phyloP scores from a whole-genome alignment of 23 tunicate species.

The Botrylloides violaceus region DNA sequence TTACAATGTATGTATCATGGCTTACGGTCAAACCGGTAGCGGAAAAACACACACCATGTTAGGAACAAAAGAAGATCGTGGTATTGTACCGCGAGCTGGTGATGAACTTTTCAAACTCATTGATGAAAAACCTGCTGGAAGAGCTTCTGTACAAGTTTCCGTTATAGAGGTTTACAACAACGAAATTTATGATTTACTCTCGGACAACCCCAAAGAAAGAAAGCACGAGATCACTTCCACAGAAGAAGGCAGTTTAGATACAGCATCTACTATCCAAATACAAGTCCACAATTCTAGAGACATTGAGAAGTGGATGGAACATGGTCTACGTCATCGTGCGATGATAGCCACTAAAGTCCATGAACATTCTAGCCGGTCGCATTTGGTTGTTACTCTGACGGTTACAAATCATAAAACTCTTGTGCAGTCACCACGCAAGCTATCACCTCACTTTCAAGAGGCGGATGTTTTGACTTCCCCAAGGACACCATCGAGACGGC shows the following conservation, averaged over 20 bases:
- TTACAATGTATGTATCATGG: constrained; percentile 62
- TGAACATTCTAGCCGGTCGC: constrained; percentile 75
- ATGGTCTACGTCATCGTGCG: constrained; percentile 55
- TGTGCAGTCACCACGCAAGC: constrained; percentile 8
- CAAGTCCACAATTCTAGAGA: constrained; percentile 37
- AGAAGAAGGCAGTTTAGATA: constrained; percentile 40
- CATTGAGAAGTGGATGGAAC: constrained; percentile 30
- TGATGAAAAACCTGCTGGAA: constrained; percentile 8
- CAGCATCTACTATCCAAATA: constrained; percentile 35
- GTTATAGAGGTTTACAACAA: constrained; percentile 70
- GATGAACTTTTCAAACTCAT: constrained; percentile 39
- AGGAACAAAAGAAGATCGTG: constrained; percentile 36
- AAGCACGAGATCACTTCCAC: constrained; percentile 53
- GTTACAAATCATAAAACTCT: constrained; percentile 31
- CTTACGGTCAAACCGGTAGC: constrained; percentile 79
- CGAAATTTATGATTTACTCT: constrained; percentile 54
- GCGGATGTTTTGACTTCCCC: neutral
- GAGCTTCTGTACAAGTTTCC: constrained; percentile 40
- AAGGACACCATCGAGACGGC: neutral
- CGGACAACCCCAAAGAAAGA: constrained; percentile 30
- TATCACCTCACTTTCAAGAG: neutral
- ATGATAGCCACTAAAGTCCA: constrained; percentile 58
- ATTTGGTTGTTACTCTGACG: constrained; percentile 57
- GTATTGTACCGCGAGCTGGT: constrained; percentile 45
- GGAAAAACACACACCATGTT: constrained; percentile 75